These are phyloP conservation scores for Streptopelia turtur DNA, from an alignment of 2,797 vertebrate genomes.

Conservation along the genomic window DNA sequence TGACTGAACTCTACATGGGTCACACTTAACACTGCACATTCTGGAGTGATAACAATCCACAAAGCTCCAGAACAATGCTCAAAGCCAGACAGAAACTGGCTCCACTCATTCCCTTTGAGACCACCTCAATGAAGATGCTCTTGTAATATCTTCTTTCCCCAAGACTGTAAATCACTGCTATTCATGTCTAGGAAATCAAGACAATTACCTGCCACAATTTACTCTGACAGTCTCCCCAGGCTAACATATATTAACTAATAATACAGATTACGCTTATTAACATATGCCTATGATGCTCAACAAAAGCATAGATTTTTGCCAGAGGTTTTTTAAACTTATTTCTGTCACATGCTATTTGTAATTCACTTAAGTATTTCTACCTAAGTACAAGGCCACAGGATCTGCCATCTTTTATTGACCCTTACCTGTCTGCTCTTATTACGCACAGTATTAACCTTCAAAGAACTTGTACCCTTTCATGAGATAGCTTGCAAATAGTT, in stretches of 20 bases:
- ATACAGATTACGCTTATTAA: not conserved
- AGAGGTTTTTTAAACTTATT: not conserved
- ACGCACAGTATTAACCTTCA: not conserved
- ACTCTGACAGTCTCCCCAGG: not conserved
- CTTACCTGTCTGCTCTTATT: constrained; percentile 27
- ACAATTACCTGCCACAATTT: constrained; percentile 49
- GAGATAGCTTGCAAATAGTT: not conserved
- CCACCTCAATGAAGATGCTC: not conserved
- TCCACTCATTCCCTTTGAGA: not conserved
- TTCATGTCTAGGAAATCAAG: not conserved
- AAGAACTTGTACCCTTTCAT: not conserved
- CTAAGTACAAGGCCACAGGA: constrained; percentile 1
- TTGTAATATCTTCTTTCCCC: not conserved
- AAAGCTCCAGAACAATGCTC: not conserved
- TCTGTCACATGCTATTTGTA: constrained; percentile 32
- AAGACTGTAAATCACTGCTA: not conserved
- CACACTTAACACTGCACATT: not conserved
- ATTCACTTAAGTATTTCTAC: not conserved
- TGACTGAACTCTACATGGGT: not conserved
- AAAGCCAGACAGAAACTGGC: not conserved
- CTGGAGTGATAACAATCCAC: not conserved
- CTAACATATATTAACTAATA: not conserved
- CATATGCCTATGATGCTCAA: not conserved
- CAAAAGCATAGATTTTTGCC: not conserved
- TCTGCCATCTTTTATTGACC: not conserved